Conservation (phyloP, 2,797 vertebrate species). For the Eulemur mongoz region DNA sequence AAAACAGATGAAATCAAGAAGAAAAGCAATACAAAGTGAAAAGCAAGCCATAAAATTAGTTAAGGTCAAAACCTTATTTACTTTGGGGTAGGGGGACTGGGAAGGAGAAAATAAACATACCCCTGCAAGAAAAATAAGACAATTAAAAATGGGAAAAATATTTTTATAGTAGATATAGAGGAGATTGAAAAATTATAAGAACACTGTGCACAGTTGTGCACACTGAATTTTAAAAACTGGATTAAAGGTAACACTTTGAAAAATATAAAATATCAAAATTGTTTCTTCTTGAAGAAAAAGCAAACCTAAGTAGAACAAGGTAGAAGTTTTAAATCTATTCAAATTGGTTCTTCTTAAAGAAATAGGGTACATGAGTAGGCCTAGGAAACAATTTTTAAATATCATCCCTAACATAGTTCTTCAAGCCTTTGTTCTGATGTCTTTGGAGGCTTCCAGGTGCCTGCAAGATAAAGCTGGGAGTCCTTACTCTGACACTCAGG, state of each 20-base stretch:
- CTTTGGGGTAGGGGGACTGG: not conserved
- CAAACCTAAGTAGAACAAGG: not conserved
- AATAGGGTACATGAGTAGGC: not conserved
- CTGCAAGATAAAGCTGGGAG: not conserved
- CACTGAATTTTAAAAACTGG: not conserved
- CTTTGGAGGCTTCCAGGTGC: not conserved
- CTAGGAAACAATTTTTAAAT: constrained; percentile 1
- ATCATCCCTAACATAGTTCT: not conserved
- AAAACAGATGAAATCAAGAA: constrained; percentile 41
- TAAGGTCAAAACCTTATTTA: not conserved
- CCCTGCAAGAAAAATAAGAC: not conserved
- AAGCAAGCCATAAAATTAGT: constrained; percentile 23
- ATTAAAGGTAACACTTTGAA: not conserved
- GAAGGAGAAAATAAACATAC: not conserved
- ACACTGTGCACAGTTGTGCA: not conserved
- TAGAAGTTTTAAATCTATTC: not conserved
- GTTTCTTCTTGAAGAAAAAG: constrained; percentile 3
- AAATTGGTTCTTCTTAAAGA: not conserved
- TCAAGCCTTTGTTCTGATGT: not conserved
- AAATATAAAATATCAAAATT: not conserved
- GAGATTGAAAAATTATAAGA: not conserved
- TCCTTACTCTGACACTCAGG: not conserved
- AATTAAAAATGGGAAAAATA: not conserved
- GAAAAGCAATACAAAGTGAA: not conserved
- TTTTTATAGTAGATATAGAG: not conserved